phyloP scores from a whole-genome alignment of 2,888 invertebrate genomes.

The Apodemia mormo region DNA sequence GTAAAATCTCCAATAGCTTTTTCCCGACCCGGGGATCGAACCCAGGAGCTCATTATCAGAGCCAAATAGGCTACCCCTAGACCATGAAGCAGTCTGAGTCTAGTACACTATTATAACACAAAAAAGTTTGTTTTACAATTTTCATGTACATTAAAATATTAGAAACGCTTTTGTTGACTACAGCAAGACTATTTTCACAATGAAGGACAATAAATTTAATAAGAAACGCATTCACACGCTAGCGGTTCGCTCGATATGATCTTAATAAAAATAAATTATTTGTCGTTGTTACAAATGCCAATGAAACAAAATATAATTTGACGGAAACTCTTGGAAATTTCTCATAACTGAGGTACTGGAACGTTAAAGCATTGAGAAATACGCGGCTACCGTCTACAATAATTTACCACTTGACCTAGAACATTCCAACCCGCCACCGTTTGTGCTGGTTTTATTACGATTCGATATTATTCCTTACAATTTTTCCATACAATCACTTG shows the following conservation, averaged over 20 bases:
- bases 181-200: neutral
- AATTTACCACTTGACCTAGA: conserved; percentile 10
- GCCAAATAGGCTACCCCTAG: no score
- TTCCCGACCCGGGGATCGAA: no score
- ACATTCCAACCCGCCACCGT: neutral
- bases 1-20: no score
- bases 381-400: conserved; percentile 3
- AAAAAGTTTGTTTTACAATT: no score
- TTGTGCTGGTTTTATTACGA: conserved; percentile 8
- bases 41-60: no score
- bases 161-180: no score
- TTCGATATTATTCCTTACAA: neutral
- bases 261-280: neutral
- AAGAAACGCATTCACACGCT: neutral
- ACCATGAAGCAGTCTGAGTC: no score
- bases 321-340: conserved; percentile 11
- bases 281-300: neutral
- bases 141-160: no score
- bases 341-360: conserved; percentile 12
- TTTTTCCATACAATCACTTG: neutral
- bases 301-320: neutral
- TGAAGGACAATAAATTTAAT: neutral
- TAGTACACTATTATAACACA: no score
- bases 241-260: neutral
- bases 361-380: conserved; percentile 15